phyloP scores from a whole-genome alignment of 37 sponge, comb jelly and placozoan genomes.

The Petrosia ficiformis region DNA sequence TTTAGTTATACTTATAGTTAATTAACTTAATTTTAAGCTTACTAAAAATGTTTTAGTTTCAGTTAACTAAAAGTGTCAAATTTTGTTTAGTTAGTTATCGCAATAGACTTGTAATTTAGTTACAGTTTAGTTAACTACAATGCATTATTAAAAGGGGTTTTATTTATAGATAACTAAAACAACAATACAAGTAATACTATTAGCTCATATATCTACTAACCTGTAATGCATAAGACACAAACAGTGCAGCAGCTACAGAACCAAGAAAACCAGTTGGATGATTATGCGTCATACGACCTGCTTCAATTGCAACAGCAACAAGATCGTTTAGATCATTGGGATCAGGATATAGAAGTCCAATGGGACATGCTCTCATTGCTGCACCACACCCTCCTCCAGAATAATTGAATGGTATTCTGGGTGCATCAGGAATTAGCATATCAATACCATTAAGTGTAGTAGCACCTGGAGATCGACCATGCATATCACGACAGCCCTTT shows the following conservation, averaged over 20 bases:
- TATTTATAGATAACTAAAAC: too few relatives aligned
- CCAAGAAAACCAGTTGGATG: constrained; percentile 88
- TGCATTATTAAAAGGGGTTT: too few relatives aligned
- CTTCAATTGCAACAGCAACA: constrained; percentile 75
- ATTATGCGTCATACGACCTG: constrained; percentile 90
- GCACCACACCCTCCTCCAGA: constrained; percentile 90
- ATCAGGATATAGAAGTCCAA: constrained; percentile 70
- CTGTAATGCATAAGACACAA: constrained; percentile 79
- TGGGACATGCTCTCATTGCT: constrained; percentile 83
- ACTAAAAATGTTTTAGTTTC: too few relatives aligned
- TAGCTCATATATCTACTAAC: too few relatives aligned
- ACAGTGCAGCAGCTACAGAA: constrained; percentile 66
- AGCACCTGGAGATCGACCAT: constrained; percentile 71
- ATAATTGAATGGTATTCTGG: constrained; percentile 63
- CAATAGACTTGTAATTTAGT: too few relatives aligned
- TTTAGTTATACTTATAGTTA: too few relatives aligned
- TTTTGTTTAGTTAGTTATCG: too few relatives aligned
- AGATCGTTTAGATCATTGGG: constrained; percentile 60
- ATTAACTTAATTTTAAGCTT: too few relatives aligned
- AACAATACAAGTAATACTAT: too few relatives aligned
- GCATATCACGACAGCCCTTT: constrained; percentile 73
- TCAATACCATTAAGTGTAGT: constrained; percentile 25
- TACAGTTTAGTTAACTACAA: too few relatives aligned
- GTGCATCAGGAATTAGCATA: constrained; percentile 30
- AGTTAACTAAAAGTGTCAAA: too few relatives aligned